Evolutionary conservation across 2,113 vertebrate genomes (phyloP).

Genomic region (Gadus macrocephalus): DNA sequence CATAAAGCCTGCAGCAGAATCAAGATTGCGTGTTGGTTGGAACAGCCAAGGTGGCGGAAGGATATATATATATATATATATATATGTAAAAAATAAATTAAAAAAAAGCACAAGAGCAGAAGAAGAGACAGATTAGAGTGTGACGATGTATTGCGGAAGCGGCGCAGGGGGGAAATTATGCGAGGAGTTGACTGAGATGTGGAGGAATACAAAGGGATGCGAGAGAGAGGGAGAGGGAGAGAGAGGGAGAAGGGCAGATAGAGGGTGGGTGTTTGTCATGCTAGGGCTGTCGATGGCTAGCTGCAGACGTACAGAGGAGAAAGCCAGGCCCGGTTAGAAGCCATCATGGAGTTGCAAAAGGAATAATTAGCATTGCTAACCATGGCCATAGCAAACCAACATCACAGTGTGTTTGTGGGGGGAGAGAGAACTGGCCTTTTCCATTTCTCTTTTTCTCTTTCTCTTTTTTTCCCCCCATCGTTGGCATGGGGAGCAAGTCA

Average conservation of each 20-base stretch:
- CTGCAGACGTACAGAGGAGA: slow-evolving; percentile 55
- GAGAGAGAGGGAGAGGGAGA: background rate
- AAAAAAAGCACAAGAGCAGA: too few relatives aligned
- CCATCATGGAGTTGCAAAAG: slow-evolving; percentile 58
- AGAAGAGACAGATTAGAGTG: too few relatives aligned
- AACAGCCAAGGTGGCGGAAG: too few relatives aligned
- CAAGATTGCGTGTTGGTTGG: too few relatives aligned
- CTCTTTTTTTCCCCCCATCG: background rate
- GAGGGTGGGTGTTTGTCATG: slow-evolving; percentile 68
- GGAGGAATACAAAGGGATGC: background rate
- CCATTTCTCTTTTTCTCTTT: slow-evolving; percentile 22
- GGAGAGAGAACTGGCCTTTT: slow-evolving; percentile 19
- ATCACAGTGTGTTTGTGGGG: slow-evolving; percentile 2
- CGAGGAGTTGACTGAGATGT: background rate
- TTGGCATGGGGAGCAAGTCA: slow-evolving; percentile 35
- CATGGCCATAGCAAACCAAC: slow-evolving; percentile 36
- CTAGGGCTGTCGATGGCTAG: slow-evolving; percentile 63
- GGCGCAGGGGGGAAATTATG: slow-evolving; percentile 18
- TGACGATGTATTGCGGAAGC: slow-evolving; percentile 33
- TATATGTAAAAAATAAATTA: too few relatives aligned
- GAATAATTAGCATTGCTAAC: slow-evolving; percentile 59
- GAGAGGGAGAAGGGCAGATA: background rate
- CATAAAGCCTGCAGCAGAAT: too few relatives aligned
- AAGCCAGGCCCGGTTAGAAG: slow-evolving; percentile 47
- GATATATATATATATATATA: too few relatives aligned